Conservation (phyloP, 2,113 vertebrate species). For the Anoplopoma fimbria region DNA sequence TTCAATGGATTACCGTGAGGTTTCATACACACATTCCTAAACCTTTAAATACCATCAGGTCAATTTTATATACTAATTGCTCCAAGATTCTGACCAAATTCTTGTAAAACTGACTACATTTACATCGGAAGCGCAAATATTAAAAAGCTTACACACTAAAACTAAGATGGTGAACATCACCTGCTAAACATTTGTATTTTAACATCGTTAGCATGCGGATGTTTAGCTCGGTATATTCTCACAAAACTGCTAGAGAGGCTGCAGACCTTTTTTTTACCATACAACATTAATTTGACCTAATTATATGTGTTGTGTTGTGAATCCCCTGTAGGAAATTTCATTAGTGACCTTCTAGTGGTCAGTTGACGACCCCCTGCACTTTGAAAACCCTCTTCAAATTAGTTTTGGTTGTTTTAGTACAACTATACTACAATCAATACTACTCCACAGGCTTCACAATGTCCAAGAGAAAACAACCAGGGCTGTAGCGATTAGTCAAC, state of each 20-base stretch:
- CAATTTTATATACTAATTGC: too few species aligned
- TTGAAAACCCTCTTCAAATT: not conserved
- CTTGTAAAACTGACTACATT: not conserved
- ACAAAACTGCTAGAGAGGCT: not conserved
- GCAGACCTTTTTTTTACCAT: not conserved
- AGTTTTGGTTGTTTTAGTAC: not conserved
- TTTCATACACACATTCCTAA: not conserved
- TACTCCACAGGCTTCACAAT: not conserved
- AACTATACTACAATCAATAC: not conserved
- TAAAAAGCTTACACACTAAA: not conserved
- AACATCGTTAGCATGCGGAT: not conserved
- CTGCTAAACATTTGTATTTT: not conserved
- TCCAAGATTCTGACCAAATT: not conserved
- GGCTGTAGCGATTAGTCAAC: not conserved
- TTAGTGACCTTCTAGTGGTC: not conserved
- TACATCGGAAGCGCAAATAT: not conserved
- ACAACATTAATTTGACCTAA: not conserved
- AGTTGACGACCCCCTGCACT: not conserved
- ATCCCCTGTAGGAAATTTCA: not conserved
- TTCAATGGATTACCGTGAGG: not conserved
- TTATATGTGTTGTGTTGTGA: not conserved
- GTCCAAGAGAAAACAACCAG: not conserved
- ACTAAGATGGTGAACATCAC: not conserved
- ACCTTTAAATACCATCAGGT: not conserved
- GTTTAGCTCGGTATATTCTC: not conserved